Percentiles rank a stretch among this genome's conserved stretches.
phyloP scores from a whole-genome alignment of 1,140 invertebrate species.

The Lepidurus apus region DNA sequence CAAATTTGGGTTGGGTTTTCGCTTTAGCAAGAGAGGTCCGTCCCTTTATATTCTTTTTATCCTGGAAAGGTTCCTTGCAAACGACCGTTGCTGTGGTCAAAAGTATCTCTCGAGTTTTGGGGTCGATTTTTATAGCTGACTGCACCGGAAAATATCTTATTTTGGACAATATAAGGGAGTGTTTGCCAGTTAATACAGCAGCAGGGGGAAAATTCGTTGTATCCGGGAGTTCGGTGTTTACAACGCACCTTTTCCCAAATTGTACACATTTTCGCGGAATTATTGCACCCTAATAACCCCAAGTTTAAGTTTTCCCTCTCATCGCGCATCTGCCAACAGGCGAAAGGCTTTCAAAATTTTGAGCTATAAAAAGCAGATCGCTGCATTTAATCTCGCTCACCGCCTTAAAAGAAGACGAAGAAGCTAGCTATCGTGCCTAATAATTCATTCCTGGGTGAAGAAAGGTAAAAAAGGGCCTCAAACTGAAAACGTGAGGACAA shows the following conservation, averaged over 20 bases:
- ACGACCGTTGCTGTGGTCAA: neutral
- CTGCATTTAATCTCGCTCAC: neutral
- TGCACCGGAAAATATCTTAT: neutral
- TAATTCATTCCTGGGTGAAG: neutral
- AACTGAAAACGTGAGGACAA: neutral
- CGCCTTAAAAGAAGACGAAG: neutral
- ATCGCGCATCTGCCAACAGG: too few relatives aligned
- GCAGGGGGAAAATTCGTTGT: neutral
- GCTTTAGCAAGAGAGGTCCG: neutral
- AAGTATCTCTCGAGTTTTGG: neutral
- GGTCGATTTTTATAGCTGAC: slow-evolving; percentile 13
- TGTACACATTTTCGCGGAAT: neutral
- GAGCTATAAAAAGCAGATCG: slow-evolving; percentile 4
- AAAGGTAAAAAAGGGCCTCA: neutral
- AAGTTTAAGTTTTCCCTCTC: too few relatives aligned
- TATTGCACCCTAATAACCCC: neutral
- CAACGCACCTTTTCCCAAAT: neutral
- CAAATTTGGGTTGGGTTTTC: neutral
- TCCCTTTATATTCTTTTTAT: neutral
- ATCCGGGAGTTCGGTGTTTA: neutral
- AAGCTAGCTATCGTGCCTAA: neutral
- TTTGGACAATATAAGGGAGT: slow-evolving; percentile 8
- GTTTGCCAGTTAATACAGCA: neutral
- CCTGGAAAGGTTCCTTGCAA: neutral
- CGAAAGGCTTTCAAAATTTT: neutral